A percentile compares a stretch with the other conserved stretches of the same genome.
phyloP scores from a whole-genome alignment of 2,797 vertebrate genomes.

The Tiaroga cobitis region DNA sequence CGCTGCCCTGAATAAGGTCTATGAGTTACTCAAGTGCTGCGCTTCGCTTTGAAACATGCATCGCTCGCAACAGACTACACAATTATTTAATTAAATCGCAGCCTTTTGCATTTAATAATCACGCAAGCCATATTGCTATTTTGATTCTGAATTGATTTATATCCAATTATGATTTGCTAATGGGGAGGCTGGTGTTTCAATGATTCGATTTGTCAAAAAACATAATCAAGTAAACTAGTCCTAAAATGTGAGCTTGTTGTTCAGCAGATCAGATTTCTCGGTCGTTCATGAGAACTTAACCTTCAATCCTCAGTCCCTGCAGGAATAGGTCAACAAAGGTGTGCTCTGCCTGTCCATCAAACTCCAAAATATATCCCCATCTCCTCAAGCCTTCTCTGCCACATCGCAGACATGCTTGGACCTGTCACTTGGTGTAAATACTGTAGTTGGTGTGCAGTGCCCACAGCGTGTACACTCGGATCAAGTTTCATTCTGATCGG shows the following conservation, averaged over 20 bases:
- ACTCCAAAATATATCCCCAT: slow-evolving; percentile 21
- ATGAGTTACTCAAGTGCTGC: neutral
- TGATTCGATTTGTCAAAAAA: slow-evolving; percentile 76
- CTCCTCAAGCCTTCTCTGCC: slow-evolving; percentile 20
- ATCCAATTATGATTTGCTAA: slow-evolving; percentile 74
- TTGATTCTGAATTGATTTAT: slow-evolving; percentile 72
- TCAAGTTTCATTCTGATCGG: slow-evolving; percentile 69
- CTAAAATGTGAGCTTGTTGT: slow-evolving; percentile 70
- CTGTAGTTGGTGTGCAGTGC: slow-evolving; percentile 28
- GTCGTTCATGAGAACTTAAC: slow-evolving; percentile 2
- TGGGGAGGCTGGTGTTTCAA: slow-evolving; percentile 76
- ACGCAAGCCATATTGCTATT: neutral
- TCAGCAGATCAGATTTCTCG: slow-evolving; percentile 64
- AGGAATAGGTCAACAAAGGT: slow-evolving; percentile 25
- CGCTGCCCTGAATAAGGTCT: neutral
- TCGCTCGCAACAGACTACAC: neutral
- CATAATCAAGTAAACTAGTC: slow-evolving; percentile 71
- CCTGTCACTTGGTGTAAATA: slow-evolving; percentile 67
- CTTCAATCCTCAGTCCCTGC: slow-evolving; percentile 20
- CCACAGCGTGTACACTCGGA: slow-evolving; percentile 54
- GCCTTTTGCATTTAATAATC: neutral
- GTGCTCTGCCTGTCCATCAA: slow-evolving; percentile 10
- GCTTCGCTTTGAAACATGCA: neutral
- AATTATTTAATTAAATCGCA: neutral
- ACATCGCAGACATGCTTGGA: slow-evolving; percentile 19